phyloP scores from a whole-genome alignment of 2,797 vertebrate genomes.

The Pseudocheirus occidentalis region DNA sequence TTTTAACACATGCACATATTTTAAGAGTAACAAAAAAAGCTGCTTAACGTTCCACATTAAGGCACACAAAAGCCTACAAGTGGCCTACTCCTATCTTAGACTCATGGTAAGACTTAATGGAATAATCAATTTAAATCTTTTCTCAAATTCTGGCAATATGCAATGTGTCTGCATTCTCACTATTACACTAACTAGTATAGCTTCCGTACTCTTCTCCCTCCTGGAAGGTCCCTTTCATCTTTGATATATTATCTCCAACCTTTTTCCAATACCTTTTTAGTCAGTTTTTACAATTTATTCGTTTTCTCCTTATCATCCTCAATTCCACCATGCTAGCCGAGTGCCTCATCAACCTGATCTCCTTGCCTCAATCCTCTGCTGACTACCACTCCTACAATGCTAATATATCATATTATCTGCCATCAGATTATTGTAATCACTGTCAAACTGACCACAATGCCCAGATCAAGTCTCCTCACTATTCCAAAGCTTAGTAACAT shows the following conservation, averaged over 20 bases:
- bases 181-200: background rate
- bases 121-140: too few relatives aligned
- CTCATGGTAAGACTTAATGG: background rate
- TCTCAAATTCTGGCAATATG: background rate
- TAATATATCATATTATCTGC: background rate
- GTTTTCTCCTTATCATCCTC: background rate
- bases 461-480: background rate
- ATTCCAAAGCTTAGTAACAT: background rate
- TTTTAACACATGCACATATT: background rate
- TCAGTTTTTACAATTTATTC: background rate
- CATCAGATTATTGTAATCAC: background rate
- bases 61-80: background rate
- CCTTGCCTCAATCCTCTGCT: background rate
- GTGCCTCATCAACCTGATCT: background rate
- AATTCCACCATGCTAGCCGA: too few relatives aligned
- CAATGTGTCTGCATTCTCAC: background rate
- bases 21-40: too few relatives aligned
- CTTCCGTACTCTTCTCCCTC: background rate
- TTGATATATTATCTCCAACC: background rate
- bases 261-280: background rate
- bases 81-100: background rate
- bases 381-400: background rate
- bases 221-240: background rate
- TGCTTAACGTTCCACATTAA: background rate
- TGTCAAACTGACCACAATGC: background rate